Base-by-base conservation (phyloP, 2,113 vertebrate species). In the Ascaphus truei region DNA sequence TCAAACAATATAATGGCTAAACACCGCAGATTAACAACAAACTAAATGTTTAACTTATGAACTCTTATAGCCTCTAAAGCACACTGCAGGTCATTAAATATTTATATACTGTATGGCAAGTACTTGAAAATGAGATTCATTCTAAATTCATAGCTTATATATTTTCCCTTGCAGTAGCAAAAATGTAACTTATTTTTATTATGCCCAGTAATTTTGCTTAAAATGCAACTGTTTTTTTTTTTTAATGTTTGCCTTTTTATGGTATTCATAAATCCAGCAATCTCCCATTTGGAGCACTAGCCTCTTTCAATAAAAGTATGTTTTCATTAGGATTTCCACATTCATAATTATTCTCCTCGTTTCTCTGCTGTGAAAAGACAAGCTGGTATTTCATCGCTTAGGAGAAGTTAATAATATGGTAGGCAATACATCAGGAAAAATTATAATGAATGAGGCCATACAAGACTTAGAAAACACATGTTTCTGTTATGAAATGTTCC, bases 381-480 rank as follows among this genome's bases (percentile, higher is more conserved):
- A 89, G 84, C 85, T 83, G 81, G 79, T 86, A 80, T 90, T 91
- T 91, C 89, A 91, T 85, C 85, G 84, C 88, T 85, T 87, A 85
- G 81, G 81, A 84, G 84, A 88, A 86, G 83, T 87, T 90, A 90
- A 89, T 91, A 90, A 89, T 89, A 91, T 85, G 83, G 89, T 86
- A 90, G 87, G 89, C 89, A 90, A 90, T 90, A 88, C 89, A 87
- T 90, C 85, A 90, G 86, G 88, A 89, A 90, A 91, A 91, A 89
- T 88, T 86, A 91, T 86, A 86, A 86, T 91, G 90, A 91, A 91
- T 90, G 88, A 89, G 86, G 86, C 88, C 83, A 90, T 89, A 91
- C 86, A 91, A 84, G 86, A 85, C 74, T 61, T 73, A 80, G 73
- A 83, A 85, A 90, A 89, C 86, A 89, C 82, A 87, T 79, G 77